Base-by-base conservation (phyloP, 2,888 invertebrate genomes). In the Dicycla oo region DNA sequence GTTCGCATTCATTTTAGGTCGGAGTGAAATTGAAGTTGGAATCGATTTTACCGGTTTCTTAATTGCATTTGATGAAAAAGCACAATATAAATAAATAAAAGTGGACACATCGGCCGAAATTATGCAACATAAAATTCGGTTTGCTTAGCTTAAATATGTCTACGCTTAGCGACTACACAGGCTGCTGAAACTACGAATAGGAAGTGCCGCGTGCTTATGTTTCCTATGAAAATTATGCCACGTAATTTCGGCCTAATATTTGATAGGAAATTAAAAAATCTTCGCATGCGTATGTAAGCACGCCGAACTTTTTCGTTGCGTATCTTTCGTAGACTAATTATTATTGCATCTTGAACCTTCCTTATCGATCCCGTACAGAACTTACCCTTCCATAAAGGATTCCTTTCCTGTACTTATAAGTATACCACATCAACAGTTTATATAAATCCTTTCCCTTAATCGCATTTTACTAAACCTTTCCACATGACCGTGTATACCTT, bases 401-500 rank as follows among this genome's bases (percentile, higher is more conserved):
- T 51, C 3, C 7, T 60, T 56, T 53, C 15, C 26, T 20, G n/a
- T 40, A 49, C 30, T 49, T 34, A 34, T 10, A 54, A 43, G 26
- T 75, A 30, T 53, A 6, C 11, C 40, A 69, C 69, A 69, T 68
- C 63, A 79, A 26, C 45, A 26, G 61, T 40, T 43, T 79, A 78
- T 40, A 43, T 79, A 78, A 79, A 75, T 80, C 80, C 61, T 54
- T 68, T 71, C 40, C 57, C 30, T 63, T 80, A 78, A 79, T 79
- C 63, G 51, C 63, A 15, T 64, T 69, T 65, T 65, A 47, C 61
- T 58, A 23, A 78, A 69, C 56, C 69, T 62, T 69, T 75, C 69
- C 69, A 69, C 61, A 57, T 69, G 69, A 62, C 64, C 47, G 56
- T 51, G 45, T 61, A 57, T 65, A 78, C 78, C 78, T 69, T 69